Evolutionary conservation across 2,797 vertebrate genomes (phyloP).

Genomic region (Florisuga fusca): DNA sequence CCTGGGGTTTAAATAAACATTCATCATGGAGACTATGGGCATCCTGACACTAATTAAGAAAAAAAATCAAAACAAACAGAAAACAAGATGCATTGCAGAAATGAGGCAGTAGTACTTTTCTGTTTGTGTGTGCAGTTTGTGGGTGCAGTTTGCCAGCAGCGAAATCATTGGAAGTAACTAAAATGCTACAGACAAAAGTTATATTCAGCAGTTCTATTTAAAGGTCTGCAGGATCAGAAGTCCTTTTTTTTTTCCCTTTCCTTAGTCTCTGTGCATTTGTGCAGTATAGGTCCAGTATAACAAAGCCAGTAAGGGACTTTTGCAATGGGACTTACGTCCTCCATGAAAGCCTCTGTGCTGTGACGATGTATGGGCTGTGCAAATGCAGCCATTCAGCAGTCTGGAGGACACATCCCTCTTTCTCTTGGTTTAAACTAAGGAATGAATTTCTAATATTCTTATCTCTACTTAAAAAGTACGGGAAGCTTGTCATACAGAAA

Average conservation of each 20-base stretch:
- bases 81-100: neutral
- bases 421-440: neutral
- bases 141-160: neutral
- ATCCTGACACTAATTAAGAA: neutral
- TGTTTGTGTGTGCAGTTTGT: neutral
- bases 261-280: neutral
- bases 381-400: neutral
- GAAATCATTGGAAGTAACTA: neutral
- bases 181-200: neutral
- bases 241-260: too few relatives aligned
- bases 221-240: neutral
- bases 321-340: neutral
- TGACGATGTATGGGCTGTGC: neutral
- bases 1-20: slow-evolving; percentile 29
- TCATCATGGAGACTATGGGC: neutral
- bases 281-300: neutral
- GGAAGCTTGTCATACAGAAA: neutral
- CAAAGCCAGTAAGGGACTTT: neutral
- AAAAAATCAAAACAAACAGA: neutral
- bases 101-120: neutral
- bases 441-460: neutral
- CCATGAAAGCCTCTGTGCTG: neutral
- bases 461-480: neutral
- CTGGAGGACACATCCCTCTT: neutral
- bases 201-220: neutral